Base-by-base conservation (phyloP, 30 jellyfish, hydroid and myxozoan genomes). In the Catostylus mosaicus region DNA sequence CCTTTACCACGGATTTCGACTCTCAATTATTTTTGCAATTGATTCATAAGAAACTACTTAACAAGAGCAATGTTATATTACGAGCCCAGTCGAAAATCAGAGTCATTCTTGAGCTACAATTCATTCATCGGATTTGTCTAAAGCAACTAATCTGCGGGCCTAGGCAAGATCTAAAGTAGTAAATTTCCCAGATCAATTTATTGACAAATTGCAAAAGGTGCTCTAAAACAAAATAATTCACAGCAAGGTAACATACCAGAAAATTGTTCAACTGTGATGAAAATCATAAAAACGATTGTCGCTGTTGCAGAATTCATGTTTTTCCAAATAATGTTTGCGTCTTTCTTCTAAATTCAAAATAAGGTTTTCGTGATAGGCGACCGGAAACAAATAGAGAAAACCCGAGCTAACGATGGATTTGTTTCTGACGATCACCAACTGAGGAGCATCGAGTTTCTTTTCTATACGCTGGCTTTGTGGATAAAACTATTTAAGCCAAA, bases 341-440 rank as follows among this genome's bases (percentile, higher is more conserved):
- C 43, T 68, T 37, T 68, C 64, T 33, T 33, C 80, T 36, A 47
- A 20, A 5, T 33, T 37, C 40, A 37, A 26, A 35, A 35, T 68
- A 45, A 23, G 43, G 80, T 38, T 68, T 20, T 68, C 80, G 80
- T 68, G 80, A 68, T 37, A 68, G 29, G 80, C 80, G 34, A 22
- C 80, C 80, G 80, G 80, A 68, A 68, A 68, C 80, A 68, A 68
- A 24, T 32, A 37, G 80, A 68, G 29, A 30, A 14, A 16, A 36
- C 51, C n/a, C 23, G 35, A 37, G 36, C 45, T 36, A 29, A 38
- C 31, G 59, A 35, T 35, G 40, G 80, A 68, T 68, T 20, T 47
- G 80, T 26, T 37, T 68, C 64, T 23, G 36, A 22, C 35, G 80
- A 36, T 68, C 80, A 68, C 80, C 80, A 33, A 68, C 80, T 11